Conservation (phyloP, 2,797 vertebrate genomes). For the Apogon hyalosoma region DNA sequence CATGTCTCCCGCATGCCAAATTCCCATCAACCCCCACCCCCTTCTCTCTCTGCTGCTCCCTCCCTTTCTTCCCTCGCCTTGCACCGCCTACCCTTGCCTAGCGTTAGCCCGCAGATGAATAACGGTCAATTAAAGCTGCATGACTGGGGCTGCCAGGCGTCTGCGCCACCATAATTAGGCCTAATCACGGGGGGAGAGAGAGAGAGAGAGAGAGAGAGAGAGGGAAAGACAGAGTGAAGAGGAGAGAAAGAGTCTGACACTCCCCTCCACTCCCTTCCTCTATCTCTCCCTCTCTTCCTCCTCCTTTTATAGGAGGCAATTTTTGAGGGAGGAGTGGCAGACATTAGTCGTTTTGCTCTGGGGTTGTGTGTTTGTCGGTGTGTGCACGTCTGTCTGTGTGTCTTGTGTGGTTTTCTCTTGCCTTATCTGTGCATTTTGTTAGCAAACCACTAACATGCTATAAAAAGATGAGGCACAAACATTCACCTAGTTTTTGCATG, state of each 20-base stretch:
- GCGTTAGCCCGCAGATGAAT: conserved; percentile 91
- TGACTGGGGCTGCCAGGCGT: conserved; percentile 92
- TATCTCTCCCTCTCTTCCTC: conserved; percentile 65
- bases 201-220: conserved; percentile 44
- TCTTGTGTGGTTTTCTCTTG: conserved; percentile 34
- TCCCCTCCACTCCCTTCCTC: conserved; percentile 73
- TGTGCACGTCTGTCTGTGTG: conserved; percentile 11
- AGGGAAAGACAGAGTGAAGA: conserved; percentile 29
- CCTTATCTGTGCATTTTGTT: conserved; percentile 59
- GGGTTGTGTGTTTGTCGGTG: conserved; percentile 37
- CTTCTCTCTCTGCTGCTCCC: conserved; percentile 48
- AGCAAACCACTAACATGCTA: conserved; percentile 66
- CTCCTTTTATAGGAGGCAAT: conserved; percentile 89
- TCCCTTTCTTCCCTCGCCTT: conserved; percentile 60
- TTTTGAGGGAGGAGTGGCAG: conserved; percentile 84
- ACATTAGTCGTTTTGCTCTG: conserved; percentile 83
- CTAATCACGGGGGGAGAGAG: conserved; percentile 90
- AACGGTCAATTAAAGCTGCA: conserved; percentile 97
- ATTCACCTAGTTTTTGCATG: conserved; percentile 49
- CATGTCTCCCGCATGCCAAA: conserved; percentile 63
- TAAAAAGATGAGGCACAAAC: conserved; percentile 61
- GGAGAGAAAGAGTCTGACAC: conserved; percentile 71
- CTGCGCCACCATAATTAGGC: conserved; percentile 96
- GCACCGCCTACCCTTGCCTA: conserved; percentile 68
- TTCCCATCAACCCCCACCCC: conserved; percentile 29